phyloP scores from a whole-genome alignment of 1,140 invertebrate genomes.

The Aplysia californica region DNA sequence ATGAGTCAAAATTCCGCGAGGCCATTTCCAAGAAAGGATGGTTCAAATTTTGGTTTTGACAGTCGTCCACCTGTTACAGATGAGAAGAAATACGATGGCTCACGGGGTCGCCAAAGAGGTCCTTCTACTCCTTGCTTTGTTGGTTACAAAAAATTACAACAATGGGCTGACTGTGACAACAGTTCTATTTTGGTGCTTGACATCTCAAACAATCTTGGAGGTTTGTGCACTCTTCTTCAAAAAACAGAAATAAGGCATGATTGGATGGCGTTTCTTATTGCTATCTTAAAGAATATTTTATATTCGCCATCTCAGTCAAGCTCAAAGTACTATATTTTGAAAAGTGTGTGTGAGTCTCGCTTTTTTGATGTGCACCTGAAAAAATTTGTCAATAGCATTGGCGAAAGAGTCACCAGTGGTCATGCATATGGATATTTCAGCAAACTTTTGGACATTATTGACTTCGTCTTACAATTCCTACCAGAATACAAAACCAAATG shows the following conservation, averaged over 20 bases:
- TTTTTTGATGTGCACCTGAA: background rate
- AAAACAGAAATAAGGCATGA: background rate
- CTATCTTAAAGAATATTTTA: background rate
- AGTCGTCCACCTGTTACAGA: too few relatives aligned
- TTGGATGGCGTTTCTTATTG: background rate
- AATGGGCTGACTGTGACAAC: constrained; percentile 1
- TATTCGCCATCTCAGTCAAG: background rate
- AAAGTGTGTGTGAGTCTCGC: background rate
- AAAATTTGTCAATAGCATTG: background rate
- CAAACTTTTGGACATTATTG: constrained; percentile 3
- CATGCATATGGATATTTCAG: background rate
- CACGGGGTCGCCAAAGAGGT: background rate
- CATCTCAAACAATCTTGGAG: background rate
- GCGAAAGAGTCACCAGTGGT: background rate
- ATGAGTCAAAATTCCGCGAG: too few relatives aligned
- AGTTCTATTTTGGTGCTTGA: background rate
- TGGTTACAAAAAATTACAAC: background rate
- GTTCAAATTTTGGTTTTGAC: too few relatives aligned
- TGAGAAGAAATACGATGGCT: too few relatives aligned
- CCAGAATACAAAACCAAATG: background rate
- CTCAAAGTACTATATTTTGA: constrained; percentile 2
- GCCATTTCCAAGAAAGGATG: too few relatives aligned
- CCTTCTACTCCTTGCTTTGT: background rate
- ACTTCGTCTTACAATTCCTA: background rate
- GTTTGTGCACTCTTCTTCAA: background rate